Evolutionary conservation across 2,888 invertebrate species (phyloP).

Genomic region (Plebejus argus): DNA sequence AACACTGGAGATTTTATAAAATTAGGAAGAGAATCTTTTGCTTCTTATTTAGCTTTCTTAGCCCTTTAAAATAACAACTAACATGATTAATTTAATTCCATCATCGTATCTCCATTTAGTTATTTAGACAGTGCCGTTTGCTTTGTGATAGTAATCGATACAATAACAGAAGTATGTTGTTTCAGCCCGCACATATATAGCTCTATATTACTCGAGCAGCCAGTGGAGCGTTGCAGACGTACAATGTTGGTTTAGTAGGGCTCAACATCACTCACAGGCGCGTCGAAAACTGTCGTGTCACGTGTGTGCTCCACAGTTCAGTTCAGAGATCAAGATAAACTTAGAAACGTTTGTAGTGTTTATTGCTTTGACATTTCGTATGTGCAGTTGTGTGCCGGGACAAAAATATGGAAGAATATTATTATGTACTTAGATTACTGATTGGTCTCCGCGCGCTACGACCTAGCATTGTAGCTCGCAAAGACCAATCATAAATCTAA

Average conservation of each 20-base stretch:
- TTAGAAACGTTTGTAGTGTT: not conserved
- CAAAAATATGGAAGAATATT: not conserved
- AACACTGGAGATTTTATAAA: too few relatives aligned
- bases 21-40: too few relatives aligned
- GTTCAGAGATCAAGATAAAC: conserved; percentile 7
- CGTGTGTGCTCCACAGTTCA: not conserved
- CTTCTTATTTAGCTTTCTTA: too few relatives aligned
- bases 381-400: not conserved
- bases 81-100: not conserved
- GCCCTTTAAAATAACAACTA: not conserved
- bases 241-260: conserved; percentile 9
- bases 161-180: conserved; percentile 25
- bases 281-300: not conserved
- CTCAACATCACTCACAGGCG: conserved; percentile 1
- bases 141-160: conserved; percentile 18
- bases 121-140: not conserved
- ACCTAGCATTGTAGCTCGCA: too few relatives aligned
- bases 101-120: not conserved
- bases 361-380: not conserved
- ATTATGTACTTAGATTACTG: too few relatives aligned
- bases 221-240: not conserved
- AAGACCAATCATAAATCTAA: too few relatives aligned
- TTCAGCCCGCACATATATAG: not conserved
- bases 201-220: not conserved
- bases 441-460: too few relatives aligned